Evolutionary conservation across 2,113 vertebrate species (phyloP).

Genomic region (Carollia perspicillata): DNA sequence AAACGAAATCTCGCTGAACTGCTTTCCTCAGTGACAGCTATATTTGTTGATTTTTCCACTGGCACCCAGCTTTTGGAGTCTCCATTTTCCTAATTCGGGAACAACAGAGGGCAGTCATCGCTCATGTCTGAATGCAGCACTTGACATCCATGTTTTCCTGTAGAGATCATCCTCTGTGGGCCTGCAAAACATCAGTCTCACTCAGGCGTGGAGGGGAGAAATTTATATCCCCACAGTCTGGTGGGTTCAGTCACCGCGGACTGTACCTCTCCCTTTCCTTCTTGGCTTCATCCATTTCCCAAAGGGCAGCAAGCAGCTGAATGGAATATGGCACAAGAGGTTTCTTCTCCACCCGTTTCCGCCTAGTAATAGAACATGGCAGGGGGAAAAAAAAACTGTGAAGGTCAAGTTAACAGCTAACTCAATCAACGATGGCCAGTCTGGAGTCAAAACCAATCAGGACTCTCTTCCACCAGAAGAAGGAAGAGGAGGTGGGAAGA

Average conservation of each 20-base stretch:
- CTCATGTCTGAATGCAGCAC: slow-evolving; percentile 41
- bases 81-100: slow-evolving; percentile 49
- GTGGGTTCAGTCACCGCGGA: slow-evolving; percentile 41
- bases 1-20: slow-evolving; percentile 41
- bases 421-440: not conserved
- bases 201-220: slow-evolving; percentile 35
- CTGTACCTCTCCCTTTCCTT: slow-evolving; percentile 57
- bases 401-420: slow-evolving; percentile 16
- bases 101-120: slow-evolving; percentile 68
- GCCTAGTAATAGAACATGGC: slow-evolving; percentile 44
- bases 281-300: slow-evolving; percentile 44
- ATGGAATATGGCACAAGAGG: slow-evolving; percentile 9
- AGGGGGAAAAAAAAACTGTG: slow-evolving; percentile 21
- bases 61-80: slow-evolving; percentile 25
- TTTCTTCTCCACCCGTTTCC: slow-evolving; percentile 1
- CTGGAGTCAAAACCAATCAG: not conserved
- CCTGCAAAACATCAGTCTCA: slow-evolving; percentile 63
- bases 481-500: not conserved
- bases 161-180: slow-evolving; percentile 57
- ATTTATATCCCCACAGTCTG: slow-evolving; percentile 49
- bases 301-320: slow-evolving; percentile 38
- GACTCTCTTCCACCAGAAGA: not conserved
- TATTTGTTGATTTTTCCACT: slow-evolving; percentile 63
- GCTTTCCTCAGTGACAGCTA: slow-evolving; percentile 46
- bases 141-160: slow-evolving; percentile 50